Base-by-base conservation (phyloP, 64 coral and sea anemone species). In the Acropora tenuis region DNA sequence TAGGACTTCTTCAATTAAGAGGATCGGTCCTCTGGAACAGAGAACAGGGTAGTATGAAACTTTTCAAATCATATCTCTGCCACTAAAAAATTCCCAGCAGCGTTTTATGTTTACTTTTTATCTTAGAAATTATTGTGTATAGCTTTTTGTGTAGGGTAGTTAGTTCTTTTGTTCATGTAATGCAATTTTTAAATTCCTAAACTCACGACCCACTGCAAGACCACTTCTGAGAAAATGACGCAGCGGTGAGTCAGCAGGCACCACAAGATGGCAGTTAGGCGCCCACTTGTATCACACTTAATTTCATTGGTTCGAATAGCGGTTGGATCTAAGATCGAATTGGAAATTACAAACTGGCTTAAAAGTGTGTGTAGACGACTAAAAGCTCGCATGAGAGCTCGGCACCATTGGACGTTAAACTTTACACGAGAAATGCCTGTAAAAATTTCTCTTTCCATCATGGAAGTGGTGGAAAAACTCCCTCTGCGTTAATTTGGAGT, bases 161-260 rank as follows among this genome's bases (percentile, higher is more conserved):
- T 30, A 30, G 30, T 30, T 30, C 30, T 30, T 30, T 30, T 30
- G 30, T 30, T 30, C 30, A 30, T 30, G 30, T 30, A 30, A 30
- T 30, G 30, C 30, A 30, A 30, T 30, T 30, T 30, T 30, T 30
- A 30, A 30, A 30, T 30, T 30, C 30, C 30, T 30, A 30, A 30
- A 30, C 30, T 30, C 30, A 30, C 30, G 30, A 30, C 30, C 30
- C 30, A 30, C 30, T 30, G 30, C 30, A 30, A 30, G 30, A 30
- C 30, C 30, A 30, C 30, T 30, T 30, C 30, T 30, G 30, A 30
- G 30, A 55, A 55, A 4, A 9, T 55, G 52, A 30, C 60, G 11
- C 78, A 17, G 30, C 87, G 91, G 61, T 76, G 65, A 69, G 89
- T 71, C 80, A 68, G 50, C n/a, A 46, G 44, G 43, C 75, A 78